These are phyloP conservation scores for Drosophila insularis DNA, from an alignment of 1,140 invertebrate species.

Conservation along the genomic window DNA sequence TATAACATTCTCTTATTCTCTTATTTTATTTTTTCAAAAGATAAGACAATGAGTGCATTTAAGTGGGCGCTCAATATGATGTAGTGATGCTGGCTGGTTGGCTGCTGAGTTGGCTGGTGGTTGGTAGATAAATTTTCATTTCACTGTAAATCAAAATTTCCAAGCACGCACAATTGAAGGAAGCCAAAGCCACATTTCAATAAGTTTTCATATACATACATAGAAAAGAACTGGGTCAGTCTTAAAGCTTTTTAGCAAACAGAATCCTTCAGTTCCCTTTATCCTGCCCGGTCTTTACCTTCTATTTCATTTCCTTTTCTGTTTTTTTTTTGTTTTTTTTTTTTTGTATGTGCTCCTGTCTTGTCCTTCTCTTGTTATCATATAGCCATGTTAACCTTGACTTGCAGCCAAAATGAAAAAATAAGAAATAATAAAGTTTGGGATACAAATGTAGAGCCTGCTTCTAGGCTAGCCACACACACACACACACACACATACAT, in stretches of 20 bases:
- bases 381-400: conserved; percentile 53
- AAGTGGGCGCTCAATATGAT: conserved; percentile 19
- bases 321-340: neutral
- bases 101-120: neutral
- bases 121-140: conserved; percentile 9
- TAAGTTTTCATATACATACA: conserved; percentile 6
- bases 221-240: conserved; percentile 11
- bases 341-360: neutral
- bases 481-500: conserved; percentile 29
- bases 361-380: conserved; percentile 21
- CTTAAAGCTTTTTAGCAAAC: conserved; percentile 1
- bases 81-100: neutral
- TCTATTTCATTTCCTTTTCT: neutral
- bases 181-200: conserved; percentile 13
- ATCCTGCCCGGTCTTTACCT: neutral
- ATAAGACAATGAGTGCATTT: conserved; percentile 50
- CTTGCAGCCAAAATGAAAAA: conserved; percentile 24
- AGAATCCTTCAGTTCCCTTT: neutral
- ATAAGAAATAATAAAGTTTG: conserved; percentile 11
- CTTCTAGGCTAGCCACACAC: conserved; percentile 48
- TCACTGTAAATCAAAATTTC: conserved; percentile 50
- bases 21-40: conserved; percentile 14
- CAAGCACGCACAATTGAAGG: conserved; percentile 43
- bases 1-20: conserved; percentile 6
- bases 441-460: conserved; percentile 28